These are phyloP conservation scores for Calliphora vomitoria DNA, from an alignment of 2,888 invertebrate species.

Conservation along the genomic window DNA sequence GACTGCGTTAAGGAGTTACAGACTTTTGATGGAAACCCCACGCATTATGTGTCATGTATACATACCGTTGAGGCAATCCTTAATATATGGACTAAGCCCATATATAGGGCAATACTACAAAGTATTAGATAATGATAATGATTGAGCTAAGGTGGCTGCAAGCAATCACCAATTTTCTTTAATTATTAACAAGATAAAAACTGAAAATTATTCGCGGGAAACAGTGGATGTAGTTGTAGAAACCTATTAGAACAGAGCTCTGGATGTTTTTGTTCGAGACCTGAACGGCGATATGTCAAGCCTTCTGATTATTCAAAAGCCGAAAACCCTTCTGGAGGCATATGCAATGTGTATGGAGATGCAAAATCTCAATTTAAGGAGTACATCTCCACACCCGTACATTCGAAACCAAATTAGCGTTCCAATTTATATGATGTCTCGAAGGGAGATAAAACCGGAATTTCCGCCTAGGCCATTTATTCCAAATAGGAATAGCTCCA, in stretches of 20 bases:
- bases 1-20: background rate
- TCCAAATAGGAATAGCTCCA: background rate
- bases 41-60: constrained; percentile 3
- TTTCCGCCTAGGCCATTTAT: background rate
- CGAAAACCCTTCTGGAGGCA: background rate
- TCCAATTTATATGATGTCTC: constrained; percentile 8
- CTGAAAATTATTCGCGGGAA: background rate
- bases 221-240: background rate
- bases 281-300: background rate
- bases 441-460: background rate
- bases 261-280: background rate
- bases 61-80: constrained; percentile 4
- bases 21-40: background rate
- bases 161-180: background rate
- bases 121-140: too few species aligned
- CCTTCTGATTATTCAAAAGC: background rate
- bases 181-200: constrained; percentile 2
- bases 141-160: background rate
- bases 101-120: too few species aligned
- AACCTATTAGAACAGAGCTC: background rate
- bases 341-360: constrained; percentile 18
- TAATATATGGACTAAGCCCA: too few species aligned
- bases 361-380: constrained; percentile 12
- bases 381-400: background rate
- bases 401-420: constrained; percentile 2